Evolutionary conservation across 2,888 invertebrate species (phyloP), one percentile per base, ranked within the genome.

Genomic region (Pomacea canaliculata): DNA sequence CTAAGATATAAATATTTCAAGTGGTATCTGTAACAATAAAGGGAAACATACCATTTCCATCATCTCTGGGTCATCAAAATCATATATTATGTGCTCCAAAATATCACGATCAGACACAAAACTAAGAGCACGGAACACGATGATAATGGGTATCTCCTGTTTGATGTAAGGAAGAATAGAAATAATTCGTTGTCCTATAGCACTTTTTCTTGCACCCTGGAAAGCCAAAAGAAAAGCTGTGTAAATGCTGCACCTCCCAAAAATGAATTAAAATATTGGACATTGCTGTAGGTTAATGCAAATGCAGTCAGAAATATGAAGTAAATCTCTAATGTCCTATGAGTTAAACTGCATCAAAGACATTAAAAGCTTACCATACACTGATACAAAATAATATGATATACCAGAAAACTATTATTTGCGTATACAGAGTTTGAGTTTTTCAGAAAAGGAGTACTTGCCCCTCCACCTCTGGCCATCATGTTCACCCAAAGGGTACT

Each of bases 31-130:
- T 18, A 19, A 18, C 51, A 8, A 71, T 27, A 66, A 27, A 65
- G 63, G 19, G 19, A 23, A 27, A 23, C 86, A 82, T 83, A 92
- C 98, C 98, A 99, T 99, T 93, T 99, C 99, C 99, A 99, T 99
- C 98, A 99, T 99, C 93, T 99, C 99, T 12, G 98, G 99, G 92
- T 99, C 99, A 91, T 99, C 98, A 92, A 99, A 99, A 90, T 99
- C 99, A 91, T 99, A 99, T 87, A 99, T 99, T 80, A 99, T 99
- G 89, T 99, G 99, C 90, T 99, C 99, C 46, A 99, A 93, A 87
- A 99, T 99, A 92, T 99, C 99, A 88, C 99, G 94, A 92, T 99
- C 99, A 13, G 99, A 98, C 67, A 99, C 99, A 92, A 99, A 99
- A 60, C 99, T 99, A 78, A 98, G 92, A n/a, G 99, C 99, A 90